Evolutionary conservation across 2,888 invertebrate species (phyloP).

Genomic region (Crematogaster levior): DNA sequence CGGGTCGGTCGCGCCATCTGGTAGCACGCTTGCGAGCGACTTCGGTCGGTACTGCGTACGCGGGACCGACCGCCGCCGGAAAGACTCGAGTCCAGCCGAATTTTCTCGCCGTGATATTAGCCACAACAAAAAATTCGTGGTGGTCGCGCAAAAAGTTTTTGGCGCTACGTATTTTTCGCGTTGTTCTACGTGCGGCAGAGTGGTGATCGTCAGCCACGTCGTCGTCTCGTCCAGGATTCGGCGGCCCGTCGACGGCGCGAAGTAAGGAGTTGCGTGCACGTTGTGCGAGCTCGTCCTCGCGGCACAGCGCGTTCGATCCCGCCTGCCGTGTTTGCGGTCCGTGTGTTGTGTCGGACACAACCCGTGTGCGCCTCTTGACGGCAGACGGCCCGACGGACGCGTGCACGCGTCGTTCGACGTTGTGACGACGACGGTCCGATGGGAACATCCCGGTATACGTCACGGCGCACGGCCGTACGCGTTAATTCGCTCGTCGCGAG

Average conservation of each 20-base stretch:
- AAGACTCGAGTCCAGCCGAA: conserved; percentile 76
- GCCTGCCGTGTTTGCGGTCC: conserved; percentile 58
- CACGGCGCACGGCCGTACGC: background rate
- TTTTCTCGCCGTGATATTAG: conserved; percentile 82
- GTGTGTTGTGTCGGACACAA: conserved; percentile 65
- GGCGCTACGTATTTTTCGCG: conserved; percentile 72
- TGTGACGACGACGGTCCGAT: conserved; percentile 56
- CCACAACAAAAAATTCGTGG: conserved; percentile 82
- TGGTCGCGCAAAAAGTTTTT: conserved; percentile 80
- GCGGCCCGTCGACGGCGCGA: conserved; percentile 39
- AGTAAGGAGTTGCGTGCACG: conserved; percentile 55
- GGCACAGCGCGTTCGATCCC: conserved; percentile 55
- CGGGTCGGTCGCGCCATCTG: conserved; percentile 59
- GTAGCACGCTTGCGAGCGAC: background rate
- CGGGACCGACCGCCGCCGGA: conserved; percentile 70
- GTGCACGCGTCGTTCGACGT: conserved; percentile 76
- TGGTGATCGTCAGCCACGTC: conserved; percentile 45
- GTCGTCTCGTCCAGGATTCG: conserved; percentile 53
- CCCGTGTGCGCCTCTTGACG: conserved; percentile 70
- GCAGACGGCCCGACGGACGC: conserved; percentile 65
- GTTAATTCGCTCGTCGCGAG: background rate
- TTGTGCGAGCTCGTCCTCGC: background rate
- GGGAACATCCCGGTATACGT: conserved; percentile 29
- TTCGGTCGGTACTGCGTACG: conserved; percentile 61
- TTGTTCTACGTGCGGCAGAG: conserved; percentile 45